Percentiles rank a stretch among this genome's conserved stretches.
phyloP scores from a whole-genome alignment of 2,113 vertebrate species.

The Nesogale talazaci region DNA sequence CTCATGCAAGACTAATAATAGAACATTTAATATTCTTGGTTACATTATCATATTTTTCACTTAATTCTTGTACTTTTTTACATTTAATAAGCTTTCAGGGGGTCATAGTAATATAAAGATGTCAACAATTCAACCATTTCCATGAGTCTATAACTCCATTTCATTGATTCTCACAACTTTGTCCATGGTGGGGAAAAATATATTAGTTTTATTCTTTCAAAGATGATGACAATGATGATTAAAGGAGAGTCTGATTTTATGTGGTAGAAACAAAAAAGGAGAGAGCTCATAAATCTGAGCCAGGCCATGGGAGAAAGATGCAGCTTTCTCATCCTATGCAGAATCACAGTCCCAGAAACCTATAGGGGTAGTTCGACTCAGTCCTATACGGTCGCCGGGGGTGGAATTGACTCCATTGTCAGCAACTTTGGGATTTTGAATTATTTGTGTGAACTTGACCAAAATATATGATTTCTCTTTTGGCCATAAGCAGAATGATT shows the following conservation, averaged over 20 bases:
- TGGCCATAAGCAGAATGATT: neutral
- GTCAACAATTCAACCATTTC: neutral
- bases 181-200: constrained; percentile 1
- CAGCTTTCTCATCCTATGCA: no score
- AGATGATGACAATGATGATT: neutral
- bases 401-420: no score
- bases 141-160: constrained; percentile 17
- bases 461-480: neutral
- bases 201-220: neutral
- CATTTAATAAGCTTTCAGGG: constrained; percentile 2
- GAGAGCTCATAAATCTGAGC: no score
- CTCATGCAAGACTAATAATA: constrained; percentile 29
- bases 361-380: no score
- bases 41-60: constrained; percentile 41
- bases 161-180: neutral
- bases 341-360: no score
- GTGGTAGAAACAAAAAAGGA: neutral
- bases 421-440: neutral
- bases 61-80: constrained; percentile 21
- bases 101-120: constrained; percentile 35
- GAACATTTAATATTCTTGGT: constrained; percentile 54
- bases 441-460: neutral
- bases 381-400: no score
- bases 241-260: neutral
- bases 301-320: no score